These are phyloP conservation scores for Phasianus colchicus DNA, from an alignment of 2,113 vertebrate genomes.

Conservation along the genomic window DNA sequence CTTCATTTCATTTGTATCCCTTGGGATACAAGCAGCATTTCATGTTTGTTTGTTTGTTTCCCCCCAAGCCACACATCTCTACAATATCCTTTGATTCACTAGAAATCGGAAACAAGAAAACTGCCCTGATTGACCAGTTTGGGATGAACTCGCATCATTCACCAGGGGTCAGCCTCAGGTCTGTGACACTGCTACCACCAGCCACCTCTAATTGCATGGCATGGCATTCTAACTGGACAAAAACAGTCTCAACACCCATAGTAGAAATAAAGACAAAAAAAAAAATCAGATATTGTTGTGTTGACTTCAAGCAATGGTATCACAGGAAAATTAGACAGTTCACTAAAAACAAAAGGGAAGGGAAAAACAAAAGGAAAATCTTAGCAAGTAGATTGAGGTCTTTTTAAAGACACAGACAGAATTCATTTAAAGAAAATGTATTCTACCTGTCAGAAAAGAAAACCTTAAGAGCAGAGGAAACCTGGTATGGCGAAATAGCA, in stretches of 20 bases:
- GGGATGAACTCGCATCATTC: no score
- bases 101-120: background rate
- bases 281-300: no score
- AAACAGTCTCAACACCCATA: background rate
- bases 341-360: background rate
- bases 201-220: no score
- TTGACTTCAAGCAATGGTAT: background rate
- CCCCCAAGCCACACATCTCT: background rate
- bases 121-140: no score
- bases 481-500: background rate
- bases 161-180: no score
- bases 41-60: no score
- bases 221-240: no score
- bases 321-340: background rate
- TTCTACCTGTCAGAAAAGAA: background rate
- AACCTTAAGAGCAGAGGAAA: background rate
- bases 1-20: background rate
- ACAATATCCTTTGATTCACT: background rate
- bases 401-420: background rate
- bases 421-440: background rate
- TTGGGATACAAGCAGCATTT: background rate
- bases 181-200: no score
- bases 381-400: background rate
- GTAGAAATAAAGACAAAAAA: background rate
- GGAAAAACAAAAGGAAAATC: background rate